Percentiles rank a stretch among this genome's conserved stretches.
Conservation (phyloP, 2,888 invertebrate species). For the Mythimna ferrago region DNA sequence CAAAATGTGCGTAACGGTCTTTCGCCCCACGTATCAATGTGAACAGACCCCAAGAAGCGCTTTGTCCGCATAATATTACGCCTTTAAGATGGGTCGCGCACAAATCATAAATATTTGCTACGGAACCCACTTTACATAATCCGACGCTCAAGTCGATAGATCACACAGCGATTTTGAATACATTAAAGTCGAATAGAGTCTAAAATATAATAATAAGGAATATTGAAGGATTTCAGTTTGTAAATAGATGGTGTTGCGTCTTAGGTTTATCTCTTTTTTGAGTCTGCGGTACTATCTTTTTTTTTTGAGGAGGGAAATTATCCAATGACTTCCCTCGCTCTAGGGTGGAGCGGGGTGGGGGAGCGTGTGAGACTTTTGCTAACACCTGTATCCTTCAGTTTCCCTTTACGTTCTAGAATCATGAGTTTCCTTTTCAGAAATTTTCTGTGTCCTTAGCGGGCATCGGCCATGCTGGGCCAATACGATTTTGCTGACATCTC, state of each 20-base stretch:
- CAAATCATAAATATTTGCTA: constrained; percentile 68
- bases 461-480: too few species aligned
- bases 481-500: too few species aligned
- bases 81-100: constrained; percentile 43
- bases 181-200: constrained; percentile 45
- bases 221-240: constrained; percentile 33
- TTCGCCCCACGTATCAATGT: background rate
- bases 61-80: constrained; percentile 53
- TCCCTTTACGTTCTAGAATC: too few species aligned
- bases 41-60: constrained; percentile 3
- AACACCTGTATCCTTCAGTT: too few species aligned
- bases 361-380: too few species aligned
- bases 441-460: too few species aligned
- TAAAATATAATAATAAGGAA: constrained; percentile 51
- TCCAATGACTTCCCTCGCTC: too few species aligned
- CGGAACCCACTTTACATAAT: constrained; percentile 65
- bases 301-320: background rate
- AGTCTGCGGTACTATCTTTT: background rate
- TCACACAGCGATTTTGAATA: constrained; percentile 64
- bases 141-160: constrained; percentile 61
- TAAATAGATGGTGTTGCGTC: constrained; percentile 30
- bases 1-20: background rate
- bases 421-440: too few species aligned
- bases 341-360: too few species aligned
- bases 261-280: background rate